phyloP scores from a whole-genome alignment of 2,797 vertebrate genomes.

The Hydrophis major region DNA sequence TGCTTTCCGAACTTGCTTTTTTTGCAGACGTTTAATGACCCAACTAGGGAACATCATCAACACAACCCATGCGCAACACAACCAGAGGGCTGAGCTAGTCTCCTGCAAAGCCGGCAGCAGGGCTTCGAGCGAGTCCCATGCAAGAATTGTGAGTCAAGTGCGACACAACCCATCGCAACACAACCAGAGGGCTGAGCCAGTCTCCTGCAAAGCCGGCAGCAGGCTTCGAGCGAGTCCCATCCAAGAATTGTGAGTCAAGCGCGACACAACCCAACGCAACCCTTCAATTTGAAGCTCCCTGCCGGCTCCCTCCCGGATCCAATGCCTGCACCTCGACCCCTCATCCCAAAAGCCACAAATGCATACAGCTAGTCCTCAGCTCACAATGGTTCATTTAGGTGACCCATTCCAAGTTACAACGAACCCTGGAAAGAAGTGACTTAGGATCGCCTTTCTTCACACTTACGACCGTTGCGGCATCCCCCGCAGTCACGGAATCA shows the following conservation, averaged over 20 bases:
- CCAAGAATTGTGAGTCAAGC: neutral
- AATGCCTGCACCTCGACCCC: neutral
- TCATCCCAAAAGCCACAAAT: neutral
- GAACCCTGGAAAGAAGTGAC: neutral
- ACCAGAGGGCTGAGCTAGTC: neutral
- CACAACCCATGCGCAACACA: neutral
- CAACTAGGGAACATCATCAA: too few relatives aligned
- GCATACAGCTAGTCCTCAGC: neutral
- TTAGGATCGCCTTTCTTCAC: neutral
- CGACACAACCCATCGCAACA: neutral
- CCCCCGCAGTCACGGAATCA: too few relatives aligned
- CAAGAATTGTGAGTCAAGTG: neutral
- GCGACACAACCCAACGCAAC: neutral
- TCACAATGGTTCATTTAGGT: neutral
- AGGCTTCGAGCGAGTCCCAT: neutral
- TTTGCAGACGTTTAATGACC: neutral
- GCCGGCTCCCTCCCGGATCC: neutral
- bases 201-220: neutral
- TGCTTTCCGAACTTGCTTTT: too few relatives aligned
- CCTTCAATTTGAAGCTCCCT: neutral
- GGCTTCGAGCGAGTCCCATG: fast-evolving
- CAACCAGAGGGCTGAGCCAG: too few relatives aligned
- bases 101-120: neutral
- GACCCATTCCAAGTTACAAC: neutral
- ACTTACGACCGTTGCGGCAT: fast-evolving